These are phyloP conservation scores for Lasioglossum villosulum DNA, from an alignment of 2,888 invertebrate genomes.

Conservation along the genomic window DNA sequence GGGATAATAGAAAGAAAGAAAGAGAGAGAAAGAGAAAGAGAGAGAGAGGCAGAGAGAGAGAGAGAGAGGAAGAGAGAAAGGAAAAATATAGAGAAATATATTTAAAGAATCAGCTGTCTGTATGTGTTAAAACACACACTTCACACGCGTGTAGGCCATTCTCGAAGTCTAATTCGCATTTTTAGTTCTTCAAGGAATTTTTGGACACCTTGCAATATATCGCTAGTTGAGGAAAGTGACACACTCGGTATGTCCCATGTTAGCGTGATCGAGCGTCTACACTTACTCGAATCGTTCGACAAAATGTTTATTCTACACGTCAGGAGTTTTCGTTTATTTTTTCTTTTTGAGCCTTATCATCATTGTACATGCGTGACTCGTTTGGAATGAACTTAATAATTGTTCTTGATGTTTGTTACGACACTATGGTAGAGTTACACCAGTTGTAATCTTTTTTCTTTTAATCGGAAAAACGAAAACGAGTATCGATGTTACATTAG, in stretches of 20 bases:
- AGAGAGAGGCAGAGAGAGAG: conserved; percentile 14
- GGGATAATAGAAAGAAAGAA: conserved; percentile 36
- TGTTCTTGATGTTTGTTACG: conserved; percentile 21
- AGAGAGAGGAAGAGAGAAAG: conserved; percentile 14
- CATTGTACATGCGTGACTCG: neutral
- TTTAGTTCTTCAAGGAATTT: conserved; percentile 73
- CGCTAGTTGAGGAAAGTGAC: conserved; percentile 76
- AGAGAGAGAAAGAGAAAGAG: neutral
- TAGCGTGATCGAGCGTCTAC: conserved; percentile 73
- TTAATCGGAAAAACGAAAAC: conserved; percentile 15
- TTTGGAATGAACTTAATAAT: conserved; percentile 8
- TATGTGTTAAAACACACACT: conserved; percentile 61
- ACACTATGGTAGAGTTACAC: neutral
- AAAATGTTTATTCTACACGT: conserved; percentile 31
- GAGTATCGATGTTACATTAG: neutral
- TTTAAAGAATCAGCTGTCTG: conserved; percentile 62
- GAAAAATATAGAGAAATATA: conserved; percentile 46
- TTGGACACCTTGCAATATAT: conserved; percentile 78
- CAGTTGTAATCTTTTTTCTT: neutral
- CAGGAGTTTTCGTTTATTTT: neutral
- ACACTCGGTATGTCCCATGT: conserved; percentile 78
- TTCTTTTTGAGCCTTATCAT: neutral
- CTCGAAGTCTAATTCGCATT: conserved; percentile 62
- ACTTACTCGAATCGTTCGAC: conserved; percentile 37
- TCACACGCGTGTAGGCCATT: conserved; percentile 67